These are phyloP conservation scores for rat (Rattus norvegicus) DNA, from an alignment of 2,113 vertebrate species.

Conservation along the genomic window GRCr8 NC_086023.1:129045001-129045500, in stretches of 20 bases:
- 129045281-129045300: neutral
- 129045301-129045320: neutral
- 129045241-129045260: neutral
- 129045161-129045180: neutral
- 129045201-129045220: neutral
- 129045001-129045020: neutral
- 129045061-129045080: neutral
- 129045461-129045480: too few species aligned
- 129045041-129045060: neutral
- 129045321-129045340: neutral
- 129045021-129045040: neutral
- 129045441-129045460: too few species aligned
- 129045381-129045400: neutral
- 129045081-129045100: neutral
- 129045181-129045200: neutral
- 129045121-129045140: neutral
- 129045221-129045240: neutral
- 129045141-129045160: neutral
- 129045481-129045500: too few species aligned
- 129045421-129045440: too few species aligned
- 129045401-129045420: too few species aligned
- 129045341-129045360: neutral
- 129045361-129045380: neutral
- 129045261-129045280: neutral
- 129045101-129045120: neutral